Evolutionary conservation across 2,888 invertebrate species (phyloP).

Genomic region (Papilio protenor): DNA sequence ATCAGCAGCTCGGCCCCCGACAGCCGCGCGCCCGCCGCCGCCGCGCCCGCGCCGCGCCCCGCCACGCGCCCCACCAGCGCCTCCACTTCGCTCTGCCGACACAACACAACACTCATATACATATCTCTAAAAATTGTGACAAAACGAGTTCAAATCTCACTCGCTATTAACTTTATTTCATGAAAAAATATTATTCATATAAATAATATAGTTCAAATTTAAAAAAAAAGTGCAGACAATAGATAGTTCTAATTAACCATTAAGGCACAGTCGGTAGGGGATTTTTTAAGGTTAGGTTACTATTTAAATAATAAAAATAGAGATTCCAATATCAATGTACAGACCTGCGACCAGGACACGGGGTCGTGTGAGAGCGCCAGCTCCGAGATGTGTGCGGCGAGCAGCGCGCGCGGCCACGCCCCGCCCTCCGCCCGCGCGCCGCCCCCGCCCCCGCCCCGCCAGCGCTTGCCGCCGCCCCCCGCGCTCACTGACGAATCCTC

Average conservation of each 20-base stretch:
- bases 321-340: not conserved
- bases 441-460: conserved; percentile 55
- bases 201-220: too few relatives aligned
- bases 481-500: conserved; percentile 74
- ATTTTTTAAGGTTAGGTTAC: too few relatives aligned
- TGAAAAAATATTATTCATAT: too few relatives aligned
- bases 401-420: conserved; percentile 49
- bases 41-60: conserved; percentile 63
- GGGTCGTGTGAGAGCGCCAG: conserved; percentile 67
- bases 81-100: conserved; percentile 65
- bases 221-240: too few relatives aligned
- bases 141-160: too few relatives aligned
- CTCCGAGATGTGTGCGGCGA: conserved; percentile 60
- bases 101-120: not conserved
- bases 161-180: too few relatives aligned
- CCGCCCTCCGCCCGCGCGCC: conserved; percentile 41
- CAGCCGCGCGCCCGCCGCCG: conserved; percentile 81
- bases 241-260: too few relatives aligned
- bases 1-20: conserved; percentile 91
- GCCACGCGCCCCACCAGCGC: conserved; percentile 65
- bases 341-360: conserved; percentile 68
- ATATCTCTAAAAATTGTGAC: too few relatives aligned
- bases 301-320: too few relatives aligned
- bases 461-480: conserved; percentile 60
- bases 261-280: too few relatives aligned